phyloP scores from a whole-genome alignment of 2,113 vertebrate species.

The Penelope pileata region DNA sequence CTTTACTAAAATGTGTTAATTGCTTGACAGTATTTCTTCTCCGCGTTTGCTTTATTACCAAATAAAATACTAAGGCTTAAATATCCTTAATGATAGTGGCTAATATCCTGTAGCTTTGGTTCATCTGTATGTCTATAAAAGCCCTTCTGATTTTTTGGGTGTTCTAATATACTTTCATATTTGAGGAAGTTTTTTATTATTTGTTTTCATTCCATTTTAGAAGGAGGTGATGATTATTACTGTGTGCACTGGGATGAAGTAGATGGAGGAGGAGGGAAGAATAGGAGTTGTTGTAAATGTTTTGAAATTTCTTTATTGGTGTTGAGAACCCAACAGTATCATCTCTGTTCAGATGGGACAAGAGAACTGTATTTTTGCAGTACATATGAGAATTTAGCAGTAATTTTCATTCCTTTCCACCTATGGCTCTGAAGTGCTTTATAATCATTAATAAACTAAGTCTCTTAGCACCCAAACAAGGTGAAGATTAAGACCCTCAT shows the following conservation, averaged over 20 bases:
- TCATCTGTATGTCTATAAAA: not conserved
- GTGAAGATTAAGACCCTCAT: not conserved
- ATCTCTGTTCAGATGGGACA: not conserved
- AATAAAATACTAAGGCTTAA: constrained; percentile 39
- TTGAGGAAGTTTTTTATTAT: not conserved
- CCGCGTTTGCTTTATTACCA: constrained; percentile 21
- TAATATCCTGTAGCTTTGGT: not conserved
- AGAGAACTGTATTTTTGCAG: not conserved
- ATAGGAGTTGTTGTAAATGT: not conserved
- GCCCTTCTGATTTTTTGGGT: not conserved
- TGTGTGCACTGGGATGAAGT: not conserved
- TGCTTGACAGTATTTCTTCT: constrained; percentile 38
- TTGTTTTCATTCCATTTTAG: not conserved
- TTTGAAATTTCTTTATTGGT: not conserved
- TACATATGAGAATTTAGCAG: not conserved
- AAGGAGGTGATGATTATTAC: not conserved
- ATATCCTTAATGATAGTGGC: not conserved
- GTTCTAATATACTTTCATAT: not conserved
- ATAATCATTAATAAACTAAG: not conserved
- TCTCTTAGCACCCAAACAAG: not conserved
- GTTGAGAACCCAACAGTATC: not conserved
- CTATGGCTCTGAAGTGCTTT: not conserved
- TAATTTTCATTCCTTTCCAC: not conserved
- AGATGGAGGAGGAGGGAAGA: not conserved
- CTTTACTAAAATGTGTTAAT: constrained; percentile 26